A percentile compares a stretch with the other conserved stretches of the same genome.
phyloP scores from a whole-genome alignment of 2,888 invertebrate species.

The Nomada fucata region DNA sequence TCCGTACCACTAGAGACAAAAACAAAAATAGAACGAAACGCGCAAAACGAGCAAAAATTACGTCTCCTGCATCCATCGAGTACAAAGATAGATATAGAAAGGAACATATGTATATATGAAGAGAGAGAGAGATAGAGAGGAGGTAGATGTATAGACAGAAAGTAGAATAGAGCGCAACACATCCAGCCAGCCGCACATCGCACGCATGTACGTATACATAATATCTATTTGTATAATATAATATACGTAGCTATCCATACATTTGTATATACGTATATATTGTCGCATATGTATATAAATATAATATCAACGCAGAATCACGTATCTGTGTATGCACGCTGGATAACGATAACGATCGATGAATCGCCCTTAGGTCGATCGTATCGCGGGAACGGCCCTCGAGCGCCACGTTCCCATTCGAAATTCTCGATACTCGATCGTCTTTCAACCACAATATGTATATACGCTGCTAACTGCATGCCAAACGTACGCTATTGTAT shows the following conservation, averaged over 20 bases:
- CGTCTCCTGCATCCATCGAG: constrained; percentile 61
- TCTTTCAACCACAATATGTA: constrained; percentile 41
- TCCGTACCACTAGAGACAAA: constrained; percentile 85
- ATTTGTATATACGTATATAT: constrained; percentile 50
- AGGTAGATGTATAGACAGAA: constrained; percentile 39
- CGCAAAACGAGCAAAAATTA: constrained; percentile 73
- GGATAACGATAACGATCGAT: constrained; percentile 50
- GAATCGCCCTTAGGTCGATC: constrained; percentile 52
- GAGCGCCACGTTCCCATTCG: constrained; percentile 30
- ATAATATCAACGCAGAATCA: constrained; percentile 27
- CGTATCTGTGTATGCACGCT: constrained; percentile 31
- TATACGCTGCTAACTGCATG: constrained; percentile 81
- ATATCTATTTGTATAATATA: constrained; percentile 33
- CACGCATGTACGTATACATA: constrained; percentile 67
- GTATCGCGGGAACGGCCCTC: constrained; percentile 17
- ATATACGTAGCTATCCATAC: constrained; percentile 31
- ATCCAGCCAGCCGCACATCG: constrained; percentile 78
- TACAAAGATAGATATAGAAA: constrained; percentile 51
- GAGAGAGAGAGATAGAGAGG: constrained; percentile 36
- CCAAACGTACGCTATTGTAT: constrained; percentile 78
- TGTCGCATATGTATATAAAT: constrained; percentile 42
- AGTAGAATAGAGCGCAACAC: constrained; percentile 73
- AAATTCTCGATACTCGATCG: constrained; percentile 49
- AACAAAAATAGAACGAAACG: constrained; percentile 82
- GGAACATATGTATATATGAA: constrained; percentile 43